These are phyloP conservation scores for Diaphora mendica DNA, from an alignment of 2,888 invertebrate species.

Conservation along the genomic window DNA sequence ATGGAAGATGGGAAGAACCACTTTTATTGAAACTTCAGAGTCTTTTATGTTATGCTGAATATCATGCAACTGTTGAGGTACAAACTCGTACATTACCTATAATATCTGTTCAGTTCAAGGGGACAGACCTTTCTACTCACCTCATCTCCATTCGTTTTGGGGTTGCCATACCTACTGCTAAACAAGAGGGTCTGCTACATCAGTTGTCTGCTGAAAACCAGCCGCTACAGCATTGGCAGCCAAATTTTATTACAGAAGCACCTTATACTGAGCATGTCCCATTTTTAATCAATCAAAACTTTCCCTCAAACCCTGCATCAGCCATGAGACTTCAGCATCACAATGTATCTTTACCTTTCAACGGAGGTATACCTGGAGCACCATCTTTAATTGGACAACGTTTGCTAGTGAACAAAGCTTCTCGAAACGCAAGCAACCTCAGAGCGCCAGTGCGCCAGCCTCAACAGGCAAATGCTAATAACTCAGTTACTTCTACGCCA, in stretches of 20 bases:
- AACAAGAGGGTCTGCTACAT: slow-evolving; percentile 77
- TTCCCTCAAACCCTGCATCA: slow-evolving; percentile 78
- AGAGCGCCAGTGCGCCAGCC: slow-evolving; percentile 73
- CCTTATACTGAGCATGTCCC: slow-evolving; percentile 76
- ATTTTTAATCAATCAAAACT: slow-evolving; percentile 77
- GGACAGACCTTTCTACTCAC: slow-evolving; percentile 80
- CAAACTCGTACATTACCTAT: slow-evolving; percentile 74
- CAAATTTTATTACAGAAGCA: slow-evolving; percentile 62
- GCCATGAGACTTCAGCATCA: slow-evolving; percentile 76
- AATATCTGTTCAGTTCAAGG: slow-evolving; percentile 80
- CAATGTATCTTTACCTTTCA: slow-evolving; percentile 69
- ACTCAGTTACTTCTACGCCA: slow-evolving; percentile 36
- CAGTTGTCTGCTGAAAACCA: slow-evolving; percentile 64
- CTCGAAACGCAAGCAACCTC: slow-evolving; percentile 72
- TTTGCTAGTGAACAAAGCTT: slow-evolving; percentile 68
- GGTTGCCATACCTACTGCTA: slow-evolving; percentile 74
- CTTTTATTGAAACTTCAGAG: slow-evolving; percentile 75
- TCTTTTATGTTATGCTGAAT: slow-evolving; percentile 77
- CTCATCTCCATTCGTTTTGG: slow-evolving; percentile 79
- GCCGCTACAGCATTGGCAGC: slow-evolving; percentile 66
- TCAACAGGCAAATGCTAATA: slow-evolving; percentile 56
- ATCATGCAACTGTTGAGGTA: slow-evolving; percentile 69
- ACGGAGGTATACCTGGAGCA: slow-evolving; percentile 63
- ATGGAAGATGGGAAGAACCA: slow-evolving; percentile 85
- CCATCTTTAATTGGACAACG: slow-evolving; percentile 73